Evolutionary conservation across 2,888 invertebrate genomes (phyloP).

Genomic region (Steinernema scapterisci): DNA sequence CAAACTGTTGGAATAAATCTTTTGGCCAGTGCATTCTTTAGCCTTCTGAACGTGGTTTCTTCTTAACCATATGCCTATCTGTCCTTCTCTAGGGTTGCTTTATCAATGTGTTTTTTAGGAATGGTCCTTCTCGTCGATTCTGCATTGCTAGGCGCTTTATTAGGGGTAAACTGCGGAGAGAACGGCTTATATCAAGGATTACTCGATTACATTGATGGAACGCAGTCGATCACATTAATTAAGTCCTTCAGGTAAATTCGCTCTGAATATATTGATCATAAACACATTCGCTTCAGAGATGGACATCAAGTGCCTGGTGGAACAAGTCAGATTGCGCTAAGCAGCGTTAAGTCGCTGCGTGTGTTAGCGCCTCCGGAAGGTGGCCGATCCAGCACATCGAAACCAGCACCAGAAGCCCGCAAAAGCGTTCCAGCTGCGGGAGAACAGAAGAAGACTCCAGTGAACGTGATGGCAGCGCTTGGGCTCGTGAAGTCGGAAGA

Average conservation of each 20-base stretch:
- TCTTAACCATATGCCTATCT: no score
- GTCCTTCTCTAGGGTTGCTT: no score
- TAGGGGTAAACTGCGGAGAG: conserved; percentile 49
- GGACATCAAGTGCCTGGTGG: conserved; percentile 17
- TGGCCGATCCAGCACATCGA: not conserved
- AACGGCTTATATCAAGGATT: conserved; percentile 46
- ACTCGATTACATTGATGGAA: conserved; percentile 9
- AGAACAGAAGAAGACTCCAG: not conserved
- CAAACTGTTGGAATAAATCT: conserved; percentile 11
- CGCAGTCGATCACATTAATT: not conserved
- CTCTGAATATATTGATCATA: not conserved
- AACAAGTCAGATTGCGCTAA: not conserved
- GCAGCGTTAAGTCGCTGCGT: not conserved
- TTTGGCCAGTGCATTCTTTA: no score
- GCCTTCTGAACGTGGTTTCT: no score
- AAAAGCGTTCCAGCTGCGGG: not conserved
- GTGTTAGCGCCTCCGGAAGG: conserved; percentile 11
- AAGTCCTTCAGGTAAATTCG: conserved; percentile 20
- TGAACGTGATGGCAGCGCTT: not conserved
- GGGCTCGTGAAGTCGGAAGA: not conserved
- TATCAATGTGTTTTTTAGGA: not conserved
- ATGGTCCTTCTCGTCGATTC: conserved; percentile 4
- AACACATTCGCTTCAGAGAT: not conserved
- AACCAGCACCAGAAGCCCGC: not conserved
- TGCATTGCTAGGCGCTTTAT: conserved; percentile 48